Base-by-base conservation (phyloP, 2,797 vertebrate species). In the Zenarchopterus dispar region DNA sequence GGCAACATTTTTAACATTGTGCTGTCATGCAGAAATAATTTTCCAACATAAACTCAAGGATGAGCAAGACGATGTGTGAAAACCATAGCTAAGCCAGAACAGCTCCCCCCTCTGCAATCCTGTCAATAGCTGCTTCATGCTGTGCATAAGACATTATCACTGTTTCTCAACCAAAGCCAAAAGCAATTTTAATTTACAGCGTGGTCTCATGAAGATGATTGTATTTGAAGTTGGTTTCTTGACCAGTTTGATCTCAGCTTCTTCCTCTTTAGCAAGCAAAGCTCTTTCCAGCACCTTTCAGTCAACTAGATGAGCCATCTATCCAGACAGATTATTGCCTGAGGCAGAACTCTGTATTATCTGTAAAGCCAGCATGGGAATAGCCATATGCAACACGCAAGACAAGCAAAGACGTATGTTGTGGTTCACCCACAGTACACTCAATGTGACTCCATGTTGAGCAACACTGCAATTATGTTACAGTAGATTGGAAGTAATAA, bases 51-150 rank as follows among this genome's bases (percentile, higher is more conserved):
- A 72, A 62, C 33, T 42, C 43, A 53, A 70, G 19, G 54, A 57
- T 28, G 67, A 75, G 70, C 55, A 75, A 76, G 67, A 22, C 41
- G 51, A 61, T 79, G 49, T 62, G 57, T 24, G 41, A 59, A 68
- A 56, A 56, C 58, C 8, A 5, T 50, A 73, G 63, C 75, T 41
- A 19, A 42, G 59, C 23, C 24, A 51, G 75, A 33, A 45, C 63
- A 58, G 50, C 56, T 51, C 69, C 74, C 56, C 63, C 70, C 65
- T 80, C 52, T 58, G 42, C 59, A 62, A 53, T 72, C 64, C 42
- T 64, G 78, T 69, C 67, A 82, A 84, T 73, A 73, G 48, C 62
- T 50, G 75, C 70, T 66, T 82, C 42, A 44, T 52, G 17, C 73
- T 53, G 62, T 60, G 78, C 73, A 80, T 62, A 75, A 57, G 74